Percentiles rank a stretch among this genome's conserved stretches.
Evolutionary conservation across 2,797 vertebrate species (phyloP).

Genomic region (Siniperca undulata): DNA sequence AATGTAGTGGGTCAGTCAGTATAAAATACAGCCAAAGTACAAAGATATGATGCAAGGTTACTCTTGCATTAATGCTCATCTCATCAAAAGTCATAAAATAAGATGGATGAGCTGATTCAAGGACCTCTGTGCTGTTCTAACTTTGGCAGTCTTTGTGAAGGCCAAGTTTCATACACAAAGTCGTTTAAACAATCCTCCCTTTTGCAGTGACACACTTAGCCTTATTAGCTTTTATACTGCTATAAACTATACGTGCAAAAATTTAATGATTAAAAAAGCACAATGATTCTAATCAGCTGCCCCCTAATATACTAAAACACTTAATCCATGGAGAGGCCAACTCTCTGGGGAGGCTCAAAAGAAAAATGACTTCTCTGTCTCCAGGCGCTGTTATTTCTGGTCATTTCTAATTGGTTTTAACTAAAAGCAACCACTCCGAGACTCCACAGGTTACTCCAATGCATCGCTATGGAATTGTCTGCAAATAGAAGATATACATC

Average conservation of each 20-base stretch:
- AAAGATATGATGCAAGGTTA: constrained; percentile 34
- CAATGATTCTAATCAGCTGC: constrained; percentile 89
- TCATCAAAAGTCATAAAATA: constrained; percentile 55
- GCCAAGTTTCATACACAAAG: constrained; percentile 83
- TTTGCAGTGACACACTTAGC: constrained; percentile 87
- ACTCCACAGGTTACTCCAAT: constrained; percentile 88
- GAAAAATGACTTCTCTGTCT: constrained; percentile 91
- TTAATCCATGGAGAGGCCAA: constrained; percentile 89
- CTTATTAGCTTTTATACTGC: constrained; percentile 79
- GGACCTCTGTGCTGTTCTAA: constrained; percentile 55
- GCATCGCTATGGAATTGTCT: constrained; percentile 86
- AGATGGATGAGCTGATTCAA: constrained; percentile 55
- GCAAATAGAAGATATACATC: constrained; percentile 90
- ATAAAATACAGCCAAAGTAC: neutral
- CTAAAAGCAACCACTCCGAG: constrained; percentile 88
- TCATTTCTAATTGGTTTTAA: constrained; percentile 93
- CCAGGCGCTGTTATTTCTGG: constrained; percentile 92
- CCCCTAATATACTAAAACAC: constrained; percentile 91
- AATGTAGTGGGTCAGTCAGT: neutral
- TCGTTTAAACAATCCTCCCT: constrained; percentile 82
- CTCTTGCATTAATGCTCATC: constrained; percentile 39
- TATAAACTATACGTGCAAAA: constrained; percentile 86
- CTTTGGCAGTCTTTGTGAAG: constrained; percentile 68
- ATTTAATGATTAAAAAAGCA: constrained; percentile 89
- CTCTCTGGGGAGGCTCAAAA: constrained; percentile 86